Percentiles rank a stretch among this genome's conserved stretches.
These are phyloP conservation scores for Agrotis exclamationis DNA, from an alignment of 2,888 invertebrate genomes.

Conservation along the genomic window DNA sequence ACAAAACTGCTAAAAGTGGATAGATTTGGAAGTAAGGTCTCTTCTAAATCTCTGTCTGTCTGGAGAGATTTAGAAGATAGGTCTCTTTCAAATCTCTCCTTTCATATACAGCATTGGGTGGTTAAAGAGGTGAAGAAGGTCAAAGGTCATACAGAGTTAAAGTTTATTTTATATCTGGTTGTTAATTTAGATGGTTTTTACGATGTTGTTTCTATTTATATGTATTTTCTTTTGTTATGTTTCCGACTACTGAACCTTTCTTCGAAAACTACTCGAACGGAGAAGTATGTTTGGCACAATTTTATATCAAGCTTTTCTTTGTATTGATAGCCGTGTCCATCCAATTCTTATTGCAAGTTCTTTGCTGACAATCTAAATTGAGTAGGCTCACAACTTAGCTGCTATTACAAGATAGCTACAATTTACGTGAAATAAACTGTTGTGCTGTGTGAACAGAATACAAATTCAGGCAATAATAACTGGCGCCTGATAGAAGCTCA, in stretches of 20 bases:
- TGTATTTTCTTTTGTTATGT: too few species aligned
- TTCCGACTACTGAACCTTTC: too few species aligned
- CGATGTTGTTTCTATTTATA: not conserved
- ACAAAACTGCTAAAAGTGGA: not conserved
- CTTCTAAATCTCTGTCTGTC: too few species aligned
- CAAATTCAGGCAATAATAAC: slow-evolving; percentile 1
- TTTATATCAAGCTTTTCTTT: too few species aligned
- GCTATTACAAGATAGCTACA: not conserved
- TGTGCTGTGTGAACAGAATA: not conserved
- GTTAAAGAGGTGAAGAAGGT: not conserved
- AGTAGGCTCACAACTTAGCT: not conserved
- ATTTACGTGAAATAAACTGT: not conserved
- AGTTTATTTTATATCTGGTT: not conserved
- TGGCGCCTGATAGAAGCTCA: not conserved
- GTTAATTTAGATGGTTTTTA: not conserved
- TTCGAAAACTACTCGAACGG: too few species aligned
- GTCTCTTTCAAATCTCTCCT: too few species aligned
- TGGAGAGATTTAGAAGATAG: too few species aligned
- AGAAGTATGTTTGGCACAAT: too few species aligned
- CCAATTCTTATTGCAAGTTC: too few species aligned
- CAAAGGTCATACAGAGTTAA: not conserved
- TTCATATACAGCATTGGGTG: too few species aligned
- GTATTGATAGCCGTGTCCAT: not conserved
- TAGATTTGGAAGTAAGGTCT: not conserved
- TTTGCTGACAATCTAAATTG: not conserved